Evolutionary conservation across 2,113 vertebrate genomes (phyloP).

Genomic region (Australoheros scitulus): DNA sequence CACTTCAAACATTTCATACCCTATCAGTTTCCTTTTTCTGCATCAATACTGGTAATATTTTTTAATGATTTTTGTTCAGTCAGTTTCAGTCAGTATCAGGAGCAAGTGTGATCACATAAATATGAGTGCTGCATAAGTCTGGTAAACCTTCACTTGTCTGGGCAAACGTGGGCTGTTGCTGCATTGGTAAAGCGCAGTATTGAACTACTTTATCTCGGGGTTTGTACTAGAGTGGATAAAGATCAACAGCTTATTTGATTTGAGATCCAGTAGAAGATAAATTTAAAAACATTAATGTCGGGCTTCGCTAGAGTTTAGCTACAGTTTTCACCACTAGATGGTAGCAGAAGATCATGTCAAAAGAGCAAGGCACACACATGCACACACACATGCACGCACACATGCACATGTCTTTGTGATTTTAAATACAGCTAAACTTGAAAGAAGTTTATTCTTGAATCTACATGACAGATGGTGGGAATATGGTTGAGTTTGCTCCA

Average conservation of each 20-base stretch:
- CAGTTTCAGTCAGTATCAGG: not conserved
- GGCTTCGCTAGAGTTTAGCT: accelerated
- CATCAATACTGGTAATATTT: too few species aligned
- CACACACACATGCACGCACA: not conserved
- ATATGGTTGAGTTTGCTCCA: conserved; percentile 44
- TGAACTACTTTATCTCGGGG: not conserved
- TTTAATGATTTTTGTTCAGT: not conserved
- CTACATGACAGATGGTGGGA: conserved; percentile 52
- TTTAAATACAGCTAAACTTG: not conserved
- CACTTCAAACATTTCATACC: too few species aligned
- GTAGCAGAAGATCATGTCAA: conserved; percentile 40
- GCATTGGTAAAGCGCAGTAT: not conserved
- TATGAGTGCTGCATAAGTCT: not conserved
- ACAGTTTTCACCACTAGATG: conserved; percentile 47
- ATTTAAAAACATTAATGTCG: not conserved
- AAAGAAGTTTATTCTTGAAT: conserved; percentile 23
- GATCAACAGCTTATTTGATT: not conserved
- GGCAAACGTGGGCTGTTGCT: not conserved
- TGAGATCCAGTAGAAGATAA: too few species aligned
- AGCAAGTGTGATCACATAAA: not conserved
- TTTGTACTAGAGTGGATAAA: not conserved
- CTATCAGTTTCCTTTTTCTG: too few species aligned
- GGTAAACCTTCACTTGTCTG: not conserved
- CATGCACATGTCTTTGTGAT: not conserved
- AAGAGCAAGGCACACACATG: not conserved